Evolutionary conservation across 1,140 invertebrate species (phyloP).

Genomic region (Adoxophyes honmai): DNA sequence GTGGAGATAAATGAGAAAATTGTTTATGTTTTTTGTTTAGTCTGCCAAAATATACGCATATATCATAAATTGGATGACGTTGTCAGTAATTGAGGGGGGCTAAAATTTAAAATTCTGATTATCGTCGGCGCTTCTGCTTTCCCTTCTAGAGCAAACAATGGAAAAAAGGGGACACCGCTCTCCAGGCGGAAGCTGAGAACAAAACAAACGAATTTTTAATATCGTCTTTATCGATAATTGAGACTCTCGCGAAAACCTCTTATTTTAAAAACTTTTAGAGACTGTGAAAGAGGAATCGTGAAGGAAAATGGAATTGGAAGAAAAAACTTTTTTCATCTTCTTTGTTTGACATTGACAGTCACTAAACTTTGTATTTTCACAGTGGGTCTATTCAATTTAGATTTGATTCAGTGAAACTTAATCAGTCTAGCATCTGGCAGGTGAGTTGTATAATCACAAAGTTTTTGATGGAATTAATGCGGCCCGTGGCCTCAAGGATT

Average conservation of each 20-base stretch:
- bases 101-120: constrained; percentile 72
- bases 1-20: no score
- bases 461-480: constrained; percentile 22
- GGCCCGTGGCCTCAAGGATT: background rate
- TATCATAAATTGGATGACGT: constrained; percentile 61
- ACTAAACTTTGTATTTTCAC: constrained; percentile 72
- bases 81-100: constrained; percentile 56
- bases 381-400: constrained; percentile 74
- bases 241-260: constrained; percentile 74
- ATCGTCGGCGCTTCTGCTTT: constrained; percentile 62
- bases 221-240: constrained; percentile 77
- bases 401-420: constrained; percentile 59
- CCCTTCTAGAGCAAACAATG: constrained; percentile 70
- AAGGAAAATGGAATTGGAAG: constrained; percentile 73
- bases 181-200: constrained; percentile 66
- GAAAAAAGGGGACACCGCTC: constrained; percentile 69
- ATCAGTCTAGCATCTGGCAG: constrained; percentile 56
- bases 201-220: constrained; percentile 78
- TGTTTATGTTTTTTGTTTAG: no score
- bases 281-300: constrained; percentile 71
- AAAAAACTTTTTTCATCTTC: constrained; percentile 77
- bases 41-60: constrained; percentile 35
- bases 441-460: constrained; percentile 54
- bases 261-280: constrained; percentile 76
- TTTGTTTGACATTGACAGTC: constrained; percentile 76